Conservation (phyloP, 2,888 invertebrate genomes). For the Drosophila setosimentum region DNA sequence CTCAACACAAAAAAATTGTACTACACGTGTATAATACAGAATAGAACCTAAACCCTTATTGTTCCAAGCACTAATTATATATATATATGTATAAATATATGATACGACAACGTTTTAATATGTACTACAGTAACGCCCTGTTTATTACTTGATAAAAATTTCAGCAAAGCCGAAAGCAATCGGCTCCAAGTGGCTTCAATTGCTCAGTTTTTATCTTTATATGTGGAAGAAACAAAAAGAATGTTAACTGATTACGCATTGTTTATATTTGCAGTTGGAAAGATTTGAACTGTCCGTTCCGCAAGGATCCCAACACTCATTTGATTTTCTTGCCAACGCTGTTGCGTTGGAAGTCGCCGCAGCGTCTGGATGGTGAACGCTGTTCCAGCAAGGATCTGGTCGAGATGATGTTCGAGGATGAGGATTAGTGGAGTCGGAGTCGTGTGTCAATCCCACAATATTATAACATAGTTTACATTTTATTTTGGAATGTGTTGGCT, state of each 20-base stretch:
- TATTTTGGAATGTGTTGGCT: slow-evolving; percentile 46
- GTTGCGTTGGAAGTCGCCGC: slow-evolving; percentile 91
- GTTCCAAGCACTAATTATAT: not conserved
- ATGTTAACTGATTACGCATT: slow-evolving; percentile 11
- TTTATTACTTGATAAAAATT: slow-evolving; percentile 46
- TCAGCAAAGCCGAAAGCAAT: slow-evolving; percentile 23
- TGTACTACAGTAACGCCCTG: slow-evolving; percentile 22
- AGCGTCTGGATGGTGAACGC: slow-evolving; percentile 92
- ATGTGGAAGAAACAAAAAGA: not conserved
- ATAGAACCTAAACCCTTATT: not conserved
- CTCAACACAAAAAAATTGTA: too few species aligned
- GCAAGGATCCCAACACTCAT: slow-evolving; percentile 90
- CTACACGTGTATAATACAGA: not conserved
- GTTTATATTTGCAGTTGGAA: slow-evolving; percentile 90
- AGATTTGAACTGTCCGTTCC: slow-evolving; percentile 91
- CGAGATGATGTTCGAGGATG: slow-evolving; percentile 92
- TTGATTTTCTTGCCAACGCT: slow-evolving; percentile 94
- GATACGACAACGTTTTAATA: not conserved
- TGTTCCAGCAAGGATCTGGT: slow-evolving; percentile 91
- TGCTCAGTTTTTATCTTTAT: slow-evolving; percentile 39
- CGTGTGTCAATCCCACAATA: slow-evolving; percentile 3
- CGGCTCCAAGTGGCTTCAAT: slow-evolving; percentile 16
- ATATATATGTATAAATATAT: not conserved
- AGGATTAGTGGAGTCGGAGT: slow-evolving; percentile 85
- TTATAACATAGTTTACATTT: slow-evolving; percentile 23